A percentile compares a stretch with the other conserved stretches of the same genome.
Evolutionary conservation across 2,797 vertebrate species (phyloP).

Genomic region (Nasua narica): DNA sequence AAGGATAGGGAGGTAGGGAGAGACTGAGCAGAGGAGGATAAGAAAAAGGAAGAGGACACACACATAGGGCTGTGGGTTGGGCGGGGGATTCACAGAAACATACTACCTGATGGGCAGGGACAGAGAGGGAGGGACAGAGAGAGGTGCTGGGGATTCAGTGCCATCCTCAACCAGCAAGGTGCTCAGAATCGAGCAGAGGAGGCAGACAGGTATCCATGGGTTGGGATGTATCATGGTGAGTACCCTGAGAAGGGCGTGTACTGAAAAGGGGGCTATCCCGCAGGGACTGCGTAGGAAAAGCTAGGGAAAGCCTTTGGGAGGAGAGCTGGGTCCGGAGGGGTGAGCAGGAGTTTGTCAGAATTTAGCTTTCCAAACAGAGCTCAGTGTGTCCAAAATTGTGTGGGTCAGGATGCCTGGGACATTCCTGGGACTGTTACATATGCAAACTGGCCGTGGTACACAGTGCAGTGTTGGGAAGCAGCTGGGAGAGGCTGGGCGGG

Average conservation of each 20-base stretch:
- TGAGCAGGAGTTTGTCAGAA: neutral
- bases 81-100: neutral
- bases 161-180: neutral
- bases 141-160: neutral
- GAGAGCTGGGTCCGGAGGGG: neutral
- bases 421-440: neutral
- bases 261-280: accelerated
- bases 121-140: neutral
- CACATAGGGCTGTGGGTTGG: neutral
- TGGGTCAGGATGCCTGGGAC: neutral
- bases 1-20: neutral
- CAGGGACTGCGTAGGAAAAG: neutral
- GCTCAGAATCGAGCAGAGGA: neutral
- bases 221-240: neutral
- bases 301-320: neutral
- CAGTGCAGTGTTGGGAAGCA: accelerated
- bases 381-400: neutral
- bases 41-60: neutral
- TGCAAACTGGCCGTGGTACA: neutral
- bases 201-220: neutral
- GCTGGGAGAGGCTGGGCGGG: accelerated
- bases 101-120: neutral
- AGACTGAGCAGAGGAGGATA: neutral
- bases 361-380: neutral
- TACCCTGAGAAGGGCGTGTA: neutral